These are phyloP conservation scores for Paedocypris micromegethes DNA, from an alignment of 2,797 vertebrate species.

Conservation along the genomic window DNA sequence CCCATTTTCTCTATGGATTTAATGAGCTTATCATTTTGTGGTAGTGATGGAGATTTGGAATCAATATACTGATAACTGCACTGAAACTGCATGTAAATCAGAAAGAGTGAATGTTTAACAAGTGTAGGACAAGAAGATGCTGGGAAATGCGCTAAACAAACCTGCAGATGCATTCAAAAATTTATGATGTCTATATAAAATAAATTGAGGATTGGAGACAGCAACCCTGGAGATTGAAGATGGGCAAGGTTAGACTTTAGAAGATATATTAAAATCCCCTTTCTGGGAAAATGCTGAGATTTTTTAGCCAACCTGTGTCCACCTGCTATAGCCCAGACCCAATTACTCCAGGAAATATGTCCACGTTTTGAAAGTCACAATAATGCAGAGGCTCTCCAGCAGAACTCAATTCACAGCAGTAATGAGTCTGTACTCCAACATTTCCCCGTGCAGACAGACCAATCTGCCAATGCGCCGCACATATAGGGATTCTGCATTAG, in stretches of 20 bases:
- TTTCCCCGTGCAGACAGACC: slow-evolving; percentile 73
- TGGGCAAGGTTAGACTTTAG: slow-evolving; percentile 57
- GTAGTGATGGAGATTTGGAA: too few relatives aligned
- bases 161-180: slow-evolving; percentile 44
- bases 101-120: too few relatives aligned
- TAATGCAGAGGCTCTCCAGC: slow-evolving; percentile 72
- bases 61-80: too few relatives aligned
- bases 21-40: too few relatives aligned
- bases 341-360: slow-evolving; percentile 72
- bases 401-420: slow-evolving; percentile 75
- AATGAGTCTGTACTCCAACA: slow-evolving; percentile 74
- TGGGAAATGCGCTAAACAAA: slow-evolving; percentile 27
- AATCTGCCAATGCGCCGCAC: slow-evolving; percentile 63
- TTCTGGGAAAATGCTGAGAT: slow-evolving; percentile 65
- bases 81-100: too few relatives aligned
- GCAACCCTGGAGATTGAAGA: slow-evolving; percentile 44
- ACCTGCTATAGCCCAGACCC: slow-evolving; percentile 62
- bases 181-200: slow-evolving; percentile 48
- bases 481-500: slow-evolving; percentile 57
- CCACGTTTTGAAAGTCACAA: slow-evolving; percentile 61
- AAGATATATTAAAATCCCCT: slow-evolving; percentile 49
- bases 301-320: slow-evolving; percentile 64
- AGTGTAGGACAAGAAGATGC: too few relatives aligned
- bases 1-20: too few relatives aligned
- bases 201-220: too few relatives aligned